Percentiles rank a stretch among this genome's conserved stretches.
Evolutionary conservation across 2,888 invertebrate species (phyloP).

Genomic region (Parelbella ahira): DNA sequence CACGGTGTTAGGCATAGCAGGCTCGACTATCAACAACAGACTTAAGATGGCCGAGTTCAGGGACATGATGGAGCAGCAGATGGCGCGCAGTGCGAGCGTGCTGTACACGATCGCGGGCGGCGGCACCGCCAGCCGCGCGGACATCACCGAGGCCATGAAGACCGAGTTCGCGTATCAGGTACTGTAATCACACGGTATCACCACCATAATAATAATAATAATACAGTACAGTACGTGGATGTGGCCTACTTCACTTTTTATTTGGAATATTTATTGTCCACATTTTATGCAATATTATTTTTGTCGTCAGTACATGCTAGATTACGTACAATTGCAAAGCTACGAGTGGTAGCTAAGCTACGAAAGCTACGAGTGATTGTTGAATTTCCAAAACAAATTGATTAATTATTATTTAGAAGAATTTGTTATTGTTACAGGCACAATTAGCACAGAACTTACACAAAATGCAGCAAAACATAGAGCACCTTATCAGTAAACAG

Average conservation of each 20-base stretch:
- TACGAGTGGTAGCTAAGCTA: too few species aligned
- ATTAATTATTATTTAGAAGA: too few species aligned
- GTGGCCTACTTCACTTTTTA: too few species aligned
- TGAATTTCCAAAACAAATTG: too few species aligned
- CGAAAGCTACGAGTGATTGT: too few species aligned
- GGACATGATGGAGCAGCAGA: conserved; percentile 79
- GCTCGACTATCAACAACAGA: conserved; percentile 83
- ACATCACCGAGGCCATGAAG: conserved; percentile 69
- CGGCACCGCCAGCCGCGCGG: conserved; percentile 46
- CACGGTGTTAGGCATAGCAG: conserved; percentile 82
- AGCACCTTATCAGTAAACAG: conserved; percentile 64
- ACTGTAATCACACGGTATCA: too few species aligned
- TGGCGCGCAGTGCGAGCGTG: conserved; percentile 70
- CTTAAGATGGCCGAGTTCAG: conserved; percentile 83
- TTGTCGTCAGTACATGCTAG: too few species aligned
- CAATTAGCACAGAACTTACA: conserved; percentile 64
- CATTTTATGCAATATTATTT: too few species aligned
- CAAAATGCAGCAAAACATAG: conserved; percentile 66
- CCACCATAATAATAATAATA: too few species aligned
- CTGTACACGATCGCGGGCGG: conserved; percentile 68
- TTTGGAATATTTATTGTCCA: too few species aligned
- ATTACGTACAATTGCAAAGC: too few species aligned
- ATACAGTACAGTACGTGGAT: too few species aligned
- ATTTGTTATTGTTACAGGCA: conserved; percentile 47
- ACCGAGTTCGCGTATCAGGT: conserved; percentile 72